Conservation (phyloP, 2,797 vertebrate species). For the Linurgus olivaceus region DNA sequence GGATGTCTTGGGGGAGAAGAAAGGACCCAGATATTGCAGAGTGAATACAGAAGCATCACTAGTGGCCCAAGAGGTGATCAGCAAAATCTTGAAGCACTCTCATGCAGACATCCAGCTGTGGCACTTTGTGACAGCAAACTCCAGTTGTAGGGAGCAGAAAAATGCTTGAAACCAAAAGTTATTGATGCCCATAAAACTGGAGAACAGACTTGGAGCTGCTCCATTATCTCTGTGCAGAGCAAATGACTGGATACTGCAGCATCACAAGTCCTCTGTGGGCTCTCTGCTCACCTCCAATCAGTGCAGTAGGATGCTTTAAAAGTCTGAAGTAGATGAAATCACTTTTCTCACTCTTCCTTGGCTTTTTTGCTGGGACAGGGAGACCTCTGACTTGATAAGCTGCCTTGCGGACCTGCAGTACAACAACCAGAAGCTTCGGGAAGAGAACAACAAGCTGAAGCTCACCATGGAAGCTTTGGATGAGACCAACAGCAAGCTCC, state of each 20-base stretch:
- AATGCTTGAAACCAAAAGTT: not conserved
- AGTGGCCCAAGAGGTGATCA: not conserved
- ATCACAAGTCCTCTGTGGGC: not conserved
- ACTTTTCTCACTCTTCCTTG: not conserved
- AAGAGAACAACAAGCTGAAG: conserved; percentile 86
- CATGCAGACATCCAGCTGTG: not conserved
- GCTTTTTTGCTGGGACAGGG: conserved; percentile 69
- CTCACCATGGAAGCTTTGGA: conserved; percentile 82
- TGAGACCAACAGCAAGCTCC: conserved; percentile 83
- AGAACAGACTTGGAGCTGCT: not conserved
- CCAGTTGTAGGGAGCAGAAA: not conserved
- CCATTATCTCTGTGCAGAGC: not conserved
- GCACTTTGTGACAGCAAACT: not conserved
- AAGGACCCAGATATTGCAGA: not conserved
- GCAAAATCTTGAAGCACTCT: not conserved
- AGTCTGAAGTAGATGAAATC: not conserved
- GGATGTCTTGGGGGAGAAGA: not conserved
- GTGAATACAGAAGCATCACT: not conserved
- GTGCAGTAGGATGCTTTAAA: not conserved
- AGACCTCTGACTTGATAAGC: conserved; percentile 86
- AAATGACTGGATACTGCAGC: not conserved
- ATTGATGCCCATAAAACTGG: not conserved
- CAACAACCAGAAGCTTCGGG: conserved; percentile 86
- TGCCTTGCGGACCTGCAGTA: conserved; percentile 87
- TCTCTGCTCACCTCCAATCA: not conserved